Base-by-base conservation (phyloP, 2,113 vertebrate genomes). In the Nestor notabilis region DNA sequence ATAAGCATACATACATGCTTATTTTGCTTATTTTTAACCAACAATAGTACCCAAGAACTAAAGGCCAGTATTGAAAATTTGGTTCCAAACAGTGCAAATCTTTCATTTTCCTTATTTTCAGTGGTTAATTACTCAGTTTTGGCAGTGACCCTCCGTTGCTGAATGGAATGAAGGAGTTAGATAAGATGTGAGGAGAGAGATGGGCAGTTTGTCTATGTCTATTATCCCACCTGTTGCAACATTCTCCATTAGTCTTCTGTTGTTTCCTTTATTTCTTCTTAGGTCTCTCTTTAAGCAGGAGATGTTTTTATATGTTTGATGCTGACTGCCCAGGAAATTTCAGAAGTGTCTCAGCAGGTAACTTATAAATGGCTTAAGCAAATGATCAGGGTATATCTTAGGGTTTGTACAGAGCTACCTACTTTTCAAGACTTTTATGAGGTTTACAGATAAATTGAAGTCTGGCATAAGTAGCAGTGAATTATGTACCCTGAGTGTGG, bases 381-480 rank as follows among this genome's bases (percentile, higher is more conserved):
- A 91, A 88, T 13, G 2, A 82, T 43, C 23, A 69, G n/a, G 7
- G 3, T 35, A 0, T 35, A 56, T 47, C 41, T 89, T 89, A 37
- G 61, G 16, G 19, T 78, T 71, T 69, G 17, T 41, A 31, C 27
- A 16, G 21, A 63, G 5, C 76, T 72, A 52, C 16, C 8, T 79
- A 41, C 10, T 58, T 79, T 82, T 86, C 6, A 39, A 84, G n/a
- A 46, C 28, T 79, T 90, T 76, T 65, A 79, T 68, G 46, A 90
- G 50, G 19, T 92, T 96, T 82, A 52, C 72, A 61, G 60, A 74
- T 17, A 87, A 79, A 87, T 53, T 82, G 49, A 87, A 81, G 25
- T 37, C 72, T 91, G 56, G 10, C 9, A 5, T 58, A 83, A 84
- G 31, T n/a, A 72, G 31, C 23, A 52, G 44, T 68, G 66, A 94